A percentile compares a stretch with the other conserved stretches of the same genome.
Evolutionary conservation across 2,797 vertebrate genomes (phyloP).

Genomic region (Falco peregrinus): DNA sequence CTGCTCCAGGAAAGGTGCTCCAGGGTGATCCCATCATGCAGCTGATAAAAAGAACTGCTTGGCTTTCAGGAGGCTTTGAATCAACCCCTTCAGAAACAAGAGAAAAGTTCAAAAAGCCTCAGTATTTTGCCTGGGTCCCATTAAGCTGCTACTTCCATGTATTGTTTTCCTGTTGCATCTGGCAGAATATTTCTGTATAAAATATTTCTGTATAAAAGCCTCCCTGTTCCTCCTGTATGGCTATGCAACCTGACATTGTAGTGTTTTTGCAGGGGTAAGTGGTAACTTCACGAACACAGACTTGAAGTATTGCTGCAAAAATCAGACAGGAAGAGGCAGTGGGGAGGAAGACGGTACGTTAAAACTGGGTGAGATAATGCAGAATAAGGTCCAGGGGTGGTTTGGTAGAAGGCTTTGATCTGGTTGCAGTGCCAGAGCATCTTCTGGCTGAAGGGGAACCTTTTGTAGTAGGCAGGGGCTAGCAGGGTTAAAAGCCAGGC

Average conservation of each 20-base stretch:
- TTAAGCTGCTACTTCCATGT: slow-evolving; percentile 5
- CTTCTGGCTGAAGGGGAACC: not conserved
- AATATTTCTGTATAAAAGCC: not conserved
- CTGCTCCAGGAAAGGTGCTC: not conserved
- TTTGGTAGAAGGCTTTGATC: not conserved
- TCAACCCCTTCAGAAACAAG: not conserved
- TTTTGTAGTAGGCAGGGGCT: not conserved
- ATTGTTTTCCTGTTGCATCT: slow-evolving; percentile 25
- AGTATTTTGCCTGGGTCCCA: not conserved
- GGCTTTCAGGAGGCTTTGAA: not conserved
- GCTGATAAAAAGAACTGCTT: not conserved
- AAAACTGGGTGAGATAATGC: not conserved
- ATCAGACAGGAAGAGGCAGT: not conserved
- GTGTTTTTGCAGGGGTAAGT: not conserved
- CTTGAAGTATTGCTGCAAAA: not conserved
- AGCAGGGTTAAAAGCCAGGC: not conserved
- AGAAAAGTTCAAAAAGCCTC: not conserved
- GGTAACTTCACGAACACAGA: not conserved
- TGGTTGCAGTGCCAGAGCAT: not conserved
- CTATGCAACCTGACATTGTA: not conserved
- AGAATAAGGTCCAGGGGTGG: not conserved
- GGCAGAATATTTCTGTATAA: not conserved
- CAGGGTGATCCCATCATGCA: not conserved
- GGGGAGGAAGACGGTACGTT: not conserved
- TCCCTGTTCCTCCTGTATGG: not conserved